phyloP scores from a whole-genome alignment of 2,888 invertebrate genomes.

The Nowickia ferox region DNA sequence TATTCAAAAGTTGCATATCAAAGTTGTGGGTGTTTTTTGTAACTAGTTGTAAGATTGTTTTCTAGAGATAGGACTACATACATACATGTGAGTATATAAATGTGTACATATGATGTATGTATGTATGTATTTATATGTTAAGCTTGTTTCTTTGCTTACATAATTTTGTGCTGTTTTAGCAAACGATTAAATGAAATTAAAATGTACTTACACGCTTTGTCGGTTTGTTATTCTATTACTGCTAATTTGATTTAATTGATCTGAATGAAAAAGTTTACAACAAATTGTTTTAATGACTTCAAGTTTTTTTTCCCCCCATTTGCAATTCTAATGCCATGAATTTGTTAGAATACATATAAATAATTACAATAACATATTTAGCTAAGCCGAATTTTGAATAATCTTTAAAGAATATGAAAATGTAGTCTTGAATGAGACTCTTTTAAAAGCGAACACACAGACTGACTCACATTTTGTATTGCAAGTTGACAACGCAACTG shows the following conservation, averaged over 20 bases:
- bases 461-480: no score
- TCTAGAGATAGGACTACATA: conserved; percentile 3
- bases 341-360: background rate
- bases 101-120: no score
- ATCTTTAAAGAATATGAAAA: background rate
- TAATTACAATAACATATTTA: background rate
- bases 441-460: no score
- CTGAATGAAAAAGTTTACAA: conserved; percentile 37
- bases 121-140: no score
- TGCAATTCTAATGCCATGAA: background rate
- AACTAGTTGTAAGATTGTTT: conserved; percentile 4
- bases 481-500: no score
- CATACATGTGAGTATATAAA: no score
- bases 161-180: conserved; percentile 15
- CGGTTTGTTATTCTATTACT: conserved; percentile 10
- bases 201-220: background rate
- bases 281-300: conserved; percentile 34
- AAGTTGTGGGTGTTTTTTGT: conserved; percentile 4
- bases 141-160: background rate
- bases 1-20: background rate
- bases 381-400: background rate
- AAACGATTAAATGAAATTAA: conserved; percentile 50
- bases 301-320: background rate
- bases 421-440: no score
- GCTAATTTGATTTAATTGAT: conserved; percentile 51